Conservation (phyloP, 2,797 vertebrate species). For the Nasua narica region DNA sequence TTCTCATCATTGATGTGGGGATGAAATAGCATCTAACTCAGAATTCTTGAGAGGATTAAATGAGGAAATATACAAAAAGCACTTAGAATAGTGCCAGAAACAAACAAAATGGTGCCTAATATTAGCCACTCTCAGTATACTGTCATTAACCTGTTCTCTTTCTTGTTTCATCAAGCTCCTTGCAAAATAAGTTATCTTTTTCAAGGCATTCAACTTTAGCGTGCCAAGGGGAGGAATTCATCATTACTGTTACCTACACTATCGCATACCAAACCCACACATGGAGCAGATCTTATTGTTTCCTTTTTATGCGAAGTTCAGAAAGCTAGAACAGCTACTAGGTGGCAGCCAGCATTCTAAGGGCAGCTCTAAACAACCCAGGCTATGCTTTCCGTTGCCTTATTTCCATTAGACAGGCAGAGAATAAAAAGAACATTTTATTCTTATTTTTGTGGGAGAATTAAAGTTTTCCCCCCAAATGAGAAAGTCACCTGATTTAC, state of each 20-base stretch:
- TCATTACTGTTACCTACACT: background rate
- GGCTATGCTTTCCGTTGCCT: background rate
- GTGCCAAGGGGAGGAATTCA: background rate
- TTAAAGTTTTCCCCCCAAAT: background rate
- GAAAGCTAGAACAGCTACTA: background rate
- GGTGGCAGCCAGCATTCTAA: background rate
- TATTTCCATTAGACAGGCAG: background rate
- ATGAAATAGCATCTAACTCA: background rate
- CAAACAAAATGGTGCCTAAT: background rate
- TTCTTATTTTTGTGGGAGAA: no score
- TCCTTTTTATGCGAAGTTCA: background rate
- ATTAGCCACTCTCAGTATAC: background rate
- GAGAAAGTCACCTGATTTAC: background rate
- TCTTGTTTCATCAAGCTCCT: background rate
- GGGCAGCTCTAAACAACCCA: background rate
- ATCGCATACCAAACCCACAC: background rate
- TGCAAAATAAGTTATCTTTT: constrained; percentile 26
- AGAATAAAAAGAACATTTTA: no score
- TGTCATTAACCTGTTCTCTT: background rate
- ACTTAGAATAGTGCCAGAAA: background rate
- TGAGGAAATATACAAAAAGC: background rate
- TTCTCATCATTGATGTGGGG: background rate
- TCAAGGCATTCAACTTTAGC: background rate
- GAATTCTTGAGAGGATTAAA: background rate
- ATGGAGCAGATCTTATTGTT: background rate